Percentiles rank a stretch among this genome's conserved stretches.
Conservation (phyloP, 2,113 vertebrate genomes). For the Heloderma charlesbogerti region DNA sequence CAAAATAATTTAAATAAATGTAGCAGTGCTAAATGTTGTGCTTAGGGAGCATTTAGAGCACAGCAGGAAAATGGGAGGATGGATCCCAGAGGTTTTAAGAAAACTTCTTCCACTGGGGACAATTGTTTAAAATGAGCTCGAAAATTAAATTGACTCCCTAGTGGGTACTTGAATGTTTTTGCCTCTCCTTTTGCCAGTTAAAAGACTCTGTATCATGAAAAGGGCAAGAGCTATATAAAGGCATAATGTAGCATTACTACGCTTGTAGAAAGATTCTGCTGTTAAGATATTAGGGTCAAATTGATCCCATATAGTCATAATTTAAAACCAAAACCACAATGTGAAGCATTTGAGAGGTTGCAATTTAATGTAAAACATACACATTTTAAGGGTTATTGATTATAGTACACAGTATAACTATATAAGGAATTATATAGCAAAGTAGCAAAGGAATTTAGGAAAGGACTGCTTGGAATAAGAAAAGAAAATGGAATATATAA, state of each 20-base stretch:
- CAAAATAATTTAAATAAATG: background rate
- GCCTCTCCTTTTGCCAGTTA: background rate
- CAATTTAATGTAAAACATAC: background rate
- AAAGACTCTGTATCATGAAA: background rate
- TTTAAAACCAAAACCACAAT: background rate
- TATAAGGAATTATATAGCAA: background rate
- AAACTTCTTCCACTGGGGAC: background rate
- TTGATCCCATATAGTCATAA: background rate
- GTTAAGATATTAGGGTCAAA: background rate
- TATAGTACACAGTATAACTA: background rate
- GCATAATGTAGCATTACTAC: background rate
- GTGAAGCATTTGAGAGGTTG: background rate
- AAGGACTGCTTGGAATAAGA: background rate
- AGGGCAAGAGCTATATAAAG: background rate
- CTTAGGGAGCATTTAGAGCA: background rate
- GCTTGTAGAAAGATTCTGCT: background rate
- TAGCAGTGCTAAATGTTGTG: background rate
- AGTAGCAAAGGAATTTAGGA: background rate
- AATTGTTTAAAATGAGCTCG: background rate
- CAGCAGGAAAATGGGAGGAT: background rate
- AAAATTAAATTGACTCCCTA: conserved; percentile 20
- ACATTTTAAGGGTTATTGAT: background rate
- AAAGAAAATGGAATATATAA: background rate
- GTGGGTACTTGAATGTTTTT: background rate
- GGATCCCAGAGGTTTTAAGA: background rate